Evolutionary conservation across 2,797 vertebrate genomes (phyloP).

Genomic region (Scolopax bukidnonensis): DNA sequence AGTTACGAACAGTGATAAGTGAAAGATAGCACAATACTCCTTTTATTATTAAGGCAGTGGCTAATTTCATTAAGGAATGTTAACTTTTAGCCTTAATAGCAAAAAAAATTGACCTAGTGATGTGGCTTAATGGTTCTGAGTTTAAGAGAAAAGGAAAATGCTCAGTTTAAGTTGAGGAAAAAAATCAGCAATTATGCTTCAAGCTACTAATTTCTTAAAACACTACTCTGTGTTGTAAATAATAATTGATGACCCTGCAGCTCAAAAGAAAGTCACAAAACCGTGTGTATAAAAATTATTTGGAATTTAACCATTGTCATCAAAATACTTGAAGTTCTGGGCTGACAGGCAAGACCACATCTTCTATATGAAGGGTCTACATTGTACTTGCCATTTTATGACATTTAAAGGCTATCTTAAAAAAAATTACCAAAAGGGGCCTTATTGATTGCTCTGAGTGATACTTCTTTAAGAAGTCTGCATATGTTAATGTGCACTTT

Average conservation of each 20-base stretch:
- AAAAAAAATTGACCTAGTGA: not conserved
- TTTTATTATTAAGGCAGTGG: not conserved
- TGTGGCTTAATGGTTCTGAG: not conserved
- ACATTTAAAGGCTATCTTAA: not conserved
- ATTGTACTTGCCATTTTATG: not conserved
- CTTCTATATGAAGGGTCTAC: not conserved
- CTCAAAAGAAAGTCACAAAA: not conserved
- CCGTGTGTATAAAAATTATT: not conserved
- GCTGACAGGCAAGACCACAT: not conserved
- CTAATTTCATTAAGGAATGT: not conserved
- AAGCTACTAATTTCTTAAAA: not conserved
- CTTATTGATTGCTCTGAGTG: not conserved
- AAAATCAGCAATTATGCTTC: not conserved
- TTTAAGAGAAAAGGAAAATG: not conserved
- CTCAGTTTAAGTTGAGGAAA: not conserved
- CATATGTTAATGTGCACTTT: not conserved
- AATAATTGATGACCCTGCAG: not conserved
- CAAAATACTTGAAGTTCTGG: not conserved
- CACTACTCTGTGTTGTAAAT: not conserved
- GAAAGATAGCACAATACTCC: not conserved
- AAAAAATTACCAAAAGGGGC: not conserved
- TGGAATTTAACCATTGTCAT: not conserved
- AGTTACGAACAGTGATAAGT: not conserved
- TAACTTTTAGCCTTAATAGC: not conserved
- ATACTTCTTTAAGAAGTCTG: not conserved